Conservation (phyloP, 2,888 invertebrate species). For the Nephrotoma flavescens region DNA sequence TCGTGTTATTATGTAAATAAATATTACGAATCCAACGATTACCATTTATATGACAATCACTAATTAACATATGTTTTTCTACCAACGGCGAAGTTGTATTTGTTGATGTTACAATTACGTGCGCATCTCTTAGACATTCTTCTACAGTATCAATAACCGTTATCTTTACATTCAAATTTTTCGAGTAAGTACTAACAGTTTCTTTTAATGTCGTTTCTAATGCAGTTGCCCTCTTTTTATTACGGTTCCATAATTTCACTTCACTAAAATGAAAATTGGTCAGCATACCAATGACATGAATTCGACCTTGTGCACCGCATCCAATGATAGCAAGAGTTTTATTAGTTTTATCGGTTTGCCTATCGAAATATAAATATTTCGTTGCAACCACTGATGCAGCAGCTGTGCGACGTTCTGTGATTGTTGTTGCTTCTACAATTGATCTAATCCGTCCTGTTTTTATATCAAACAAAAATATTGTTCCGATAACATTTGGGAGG, state of each 20-base stretch:
- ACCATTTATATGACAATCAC: slow-evolving; percentile 47
- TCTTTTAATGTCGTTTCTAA: slow-evolving; percentile 25
- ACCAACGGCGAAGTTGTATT: slow-evolving; percentile 36
- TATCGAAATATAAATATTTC: slow-evolving; percentile 31
- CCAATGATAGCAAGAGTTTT: slow-evolving; percentile 35
- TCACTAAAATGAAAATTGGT: slow-evolving; percentile 31
- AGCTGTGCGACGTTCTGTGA: slow-evolving; percentile 42
- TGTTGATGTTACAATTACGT: slow-evolving; percentile 47
- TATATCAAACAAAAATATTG: slow-evolving; percentile 32
- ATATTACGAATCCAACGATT: slow-evolving; percentile 9
- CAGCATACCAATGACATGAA: slow-evolving; percentile 37
- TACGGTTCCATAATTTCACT: slow-evolving; percentile 42
- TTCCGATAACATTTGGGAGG: slow-evolving; percentile 31
- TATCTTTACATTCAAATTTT: slow-evolving; percentile 14
- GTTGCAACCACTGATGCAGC: slow-evolving; percentile 42
- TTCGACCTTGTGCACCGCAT: slow-evolving; percentile 35
- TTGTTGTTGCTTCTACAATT: slow-evolving; percentile 36
- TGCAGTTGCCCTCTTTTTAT: slow-evolving; percentile 21
- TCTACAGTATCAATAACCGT: slow-evolving; percentile 22
- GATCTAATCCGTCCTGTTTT: slow-evolving; percentile 31
- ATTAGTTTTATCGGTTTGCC: slow-evolving; percentile 13
- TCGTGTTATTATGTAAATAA: background rate
- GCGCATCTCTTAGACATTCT: slow-evolving; percentile 39
- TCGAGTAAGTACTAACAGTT: slow-evolving; percentile 10
- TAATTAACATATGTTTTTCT: slow-evolving; percentile 34